Evolutionary conservation across 2,797 vertebrate species (phyloP).

Genomic region (Clamator glandarius): DNA sequence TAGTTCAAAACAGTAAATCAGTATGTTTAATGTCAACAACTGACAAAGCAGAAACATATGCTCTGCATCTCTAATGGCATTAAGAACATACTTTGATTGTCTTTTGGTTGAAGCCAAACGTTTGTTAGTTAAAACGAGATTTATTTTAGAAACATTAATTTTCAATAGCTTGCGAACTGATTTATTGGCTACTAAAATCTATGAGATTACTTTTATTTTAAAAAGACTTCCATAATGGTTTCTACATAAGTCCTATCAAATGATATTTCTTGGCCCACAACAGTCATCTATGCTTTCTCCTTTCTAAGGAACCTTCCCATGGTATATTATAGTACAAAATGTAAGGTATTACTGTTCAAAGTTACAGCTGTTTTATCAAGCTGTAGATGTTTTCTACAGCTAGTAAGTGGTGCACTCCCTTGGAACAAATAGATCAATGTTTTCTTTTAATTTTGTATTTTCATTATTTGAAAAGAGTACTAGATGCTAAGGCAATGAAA

Average conservation of each 20-base stretch:
- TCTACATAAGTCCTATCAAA: slow-evolving; percentile 50
- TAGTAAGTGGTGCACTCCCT: neutral
- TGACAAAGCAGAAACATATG: slow-evolving; percentile 70
- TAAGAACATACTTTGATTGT: slow-evolving; percentile 54
- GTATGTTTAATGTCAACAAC: slow-evolving; percentile 25
- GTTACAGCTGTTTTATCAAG: slow-evolving; percentile 20
- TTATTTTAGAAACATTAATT: slow-evolving; percentile 66
- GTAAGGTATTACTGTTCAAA: slow-evolving; percentile 31
- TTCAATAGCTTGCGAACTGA: slow-evolving; percentile 49
- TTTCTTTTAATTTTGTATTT: slow-evolving; percentile 3
- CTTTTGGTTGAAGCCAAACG: slow-evolving; percentile 52
- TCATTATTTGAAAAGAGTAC: slow-evolving; percentile 54
- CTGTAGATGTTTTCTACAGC: neutral
- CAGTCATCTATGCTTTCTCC: slow-evolving; percentile 12
- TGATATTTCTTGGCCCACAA: slow-evolving; percentile 15
- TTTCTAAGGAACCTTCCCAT: slow-evolving; percentile 38
- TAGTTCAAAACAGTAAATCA: slow-evolving; percentile 51
- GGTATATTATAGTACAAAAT: neutral
- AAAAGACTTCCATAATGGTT: slow-evolving; percentile 58
- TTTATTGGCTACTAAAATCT: slow-evolving; percentile 61
- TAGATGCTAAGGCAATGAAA: slow-evolving; percentile 29
- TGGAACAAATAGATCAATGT: neutral
- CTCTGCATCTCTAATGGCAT: slow-evolving; percentile 54
- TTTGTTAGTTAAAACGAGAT: slow-evolving; percentile 64
- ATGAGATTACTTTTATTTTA: slow-evolving; percentile 49